Evolutionary conservation across 2,888 invertebrate species (phyloP).

Genomic region (Bimastos eiseni): DNA sequence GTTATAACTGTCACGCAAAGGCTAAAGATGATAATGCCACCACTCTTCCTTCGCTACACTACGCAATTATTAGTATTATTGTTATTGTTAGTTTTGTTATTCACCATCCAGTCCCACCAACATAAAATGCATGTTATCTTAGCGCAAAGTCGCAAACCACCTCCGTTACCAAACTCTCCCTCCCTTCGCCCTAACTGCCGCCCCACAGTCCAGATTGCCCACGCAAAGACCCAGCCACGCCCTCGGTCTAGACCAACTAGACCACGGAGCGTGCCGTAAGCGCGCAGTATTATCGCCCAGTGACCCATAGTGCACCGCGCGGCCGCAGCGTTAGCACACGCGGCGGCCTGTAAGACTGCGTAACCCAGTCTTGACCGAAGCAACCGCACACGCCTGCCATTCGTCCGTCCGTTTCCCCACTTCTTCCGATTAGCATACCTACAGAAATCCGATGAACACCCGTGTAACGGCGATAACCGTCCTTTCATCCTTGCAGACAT

Average conservation of each 20-base stretch:
- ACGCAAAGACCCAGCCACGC: not conserved
- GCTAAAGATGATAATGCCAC: not conserved
- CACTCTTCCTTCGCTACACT: not conserved
- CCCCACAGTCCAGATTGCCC: not conserved
- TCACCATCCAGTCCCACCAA: not conserved
- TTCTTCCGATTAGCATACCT: not conserved
- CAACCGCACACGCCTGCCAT: not conserved
- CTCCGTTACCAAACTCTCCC: not conserved
- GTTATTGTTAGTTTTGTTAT: not conserved
- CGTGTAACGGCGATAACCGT: not conserved
- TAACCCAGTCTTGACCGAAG: slow-evolving; percentile 13
- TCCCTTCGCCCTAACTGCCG: not conserved
- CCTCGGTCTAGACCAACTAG: slow-evolving; percentile 5
- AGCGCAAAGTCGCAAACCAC: not conserved
- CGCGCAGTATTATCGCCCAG: not conserved
- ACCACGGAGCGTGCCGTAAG: not conserved
- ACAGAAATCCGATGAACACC: not conserved
- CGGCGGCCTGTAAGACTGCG: slow-evolving; percentile 1
- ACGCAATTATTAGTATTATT: not conserved
- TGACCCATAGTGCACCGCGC: not conserved
- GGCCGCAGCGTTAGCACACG: not conserved
- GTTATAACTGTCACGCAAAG: not conserved
- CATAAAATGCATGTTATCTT: not conserved
- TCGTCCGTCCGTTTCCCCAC: not conserved
- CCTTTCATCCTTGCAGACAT: not conserved